Evolutionary conservation across 2,888 invertebrate genomes (phyloP), one percentile per base, ranked within the genome.

Genomic region (Orthonevra nobilis): DNA sequence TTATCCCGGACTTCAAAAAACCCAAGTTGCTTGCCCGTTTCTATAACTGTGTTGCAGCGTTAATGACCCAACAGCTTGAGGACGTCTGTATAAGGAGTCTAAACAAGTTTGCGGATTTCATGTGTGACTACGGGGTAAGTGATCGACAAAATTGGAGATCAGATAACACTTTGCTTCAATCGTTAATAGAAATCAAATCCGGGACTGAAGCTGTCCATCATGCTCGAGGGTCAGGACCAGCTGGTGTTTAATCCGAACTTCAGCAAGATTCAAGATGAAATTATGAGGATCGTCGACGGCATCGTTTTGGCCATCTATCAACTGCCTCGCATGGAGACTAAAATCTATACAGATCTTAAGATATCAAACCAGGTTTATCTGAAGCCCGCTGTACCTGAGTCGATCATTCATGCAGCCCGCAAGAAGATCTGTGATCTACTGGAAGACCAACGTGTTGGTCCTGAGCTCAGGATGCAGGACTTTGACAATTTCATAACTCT

Each of bases 61-160:
- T 97, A 34, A 97, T 97, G 97, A 95, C 96, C 0, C 93, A 93
- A 83, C 95, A 97, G 84, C 89, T 98, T 64, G 96, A 97, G 86
- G 92, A 92, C 15, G 87, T 97, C 26, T 95, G 95, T 82, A 89
- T 96, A 36, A 92, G 93, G 83, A 97, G 97, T 2, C 91, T 97
- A 84, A 90, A 92, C 48, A 94, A 94, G 81, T 97, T 92, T 85
- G 93, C 94, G 0, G 90, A 94, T 50, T 95, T 95, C 82, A 91
- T 97, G 28, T 90, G 93, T 81, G 94, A 95, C 85, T 92, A 93
- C 82, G 92, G 92, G 85, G 96, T 96, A 90, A 82, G 84, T 64
- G n/a, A 17, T 1, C 10, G 14, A 2, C 17, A 0, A n/a, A 3
- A 14, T n/a, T 20, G 3, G 23, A 26, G n/a, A 12, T 10, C 3